A percentile compares a stretch with the other conserved stretches of the same genome.
phyloP scores from a whole-genome alignment of 2,888 invertebrate genomes.

The Hyppa rectilinea region DNA sequence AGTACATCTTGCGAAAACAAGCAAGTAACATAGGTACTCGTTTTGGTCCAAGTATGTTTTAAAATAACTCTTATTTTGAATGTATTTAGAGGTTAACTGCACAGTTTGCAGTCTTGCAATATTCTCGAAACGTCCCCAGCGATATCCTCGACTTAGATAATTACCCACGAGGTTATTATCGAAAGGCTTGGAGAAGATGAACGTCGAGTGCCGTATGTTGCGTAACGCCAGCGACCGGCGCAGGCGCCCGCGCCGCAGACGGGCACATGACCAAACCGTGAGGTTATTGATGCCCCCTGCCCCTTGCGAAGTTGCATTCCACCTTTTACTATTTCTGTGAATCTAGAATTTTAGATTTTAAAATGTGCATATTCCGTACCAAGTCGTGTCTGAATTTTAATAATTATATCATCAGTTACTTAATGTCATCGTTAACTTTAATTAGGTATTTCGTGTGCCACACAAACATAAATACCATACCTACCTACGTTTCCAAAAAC shows the following conservation, averaged over 20 bases:
- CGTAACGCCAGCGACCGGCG: conserved; percentile 58
- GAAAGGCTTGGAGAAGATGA: conserved; percentile 69
- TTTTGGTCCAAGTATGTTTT: background rate
- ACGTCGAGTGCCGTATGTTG: conserved; percentile 62
- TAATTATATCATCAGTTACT: conserved; percentile 11
- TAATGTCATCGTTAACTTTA: conserved; percentile 14
- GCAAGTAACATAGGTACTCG: background rate
- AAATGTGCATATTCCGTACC: conserved; percentile 21
- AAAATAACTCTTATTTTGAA: no score
- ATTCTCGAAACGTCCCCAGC: conserved; percentile 60
- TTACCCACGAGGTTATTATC: conserved; percentile 72
- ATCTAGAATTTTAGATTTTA: conserved; percentile 30
- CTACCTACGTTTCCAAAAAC: background rate
- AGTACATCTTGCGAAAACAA: conserved; percentile 1
- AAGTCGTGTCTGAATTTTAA: background rate
- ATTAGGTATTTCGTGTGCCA: conserved; percentile 4
- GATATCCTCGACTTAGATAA: conserved; percentile 70
- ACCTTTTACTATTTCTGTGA: conserved; percentile 61
- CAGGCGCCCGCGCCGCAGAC: conserved; percentile 28
- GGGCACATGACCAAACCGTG: conserved; percentile 56
- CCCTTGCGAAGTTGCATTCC: conserved; percentile 48
- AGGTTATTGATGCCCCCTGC: conserved; percentile 63
- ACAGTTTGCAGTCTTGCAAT: conserved; percentile 55
- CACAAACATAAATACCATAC: no score
- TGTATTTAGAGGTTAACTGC: conserved; percentile 53